phyloP scores from a whole-genome alignment of 1,140 invertebrate species.

The Nylanderia fulva region DNA sequence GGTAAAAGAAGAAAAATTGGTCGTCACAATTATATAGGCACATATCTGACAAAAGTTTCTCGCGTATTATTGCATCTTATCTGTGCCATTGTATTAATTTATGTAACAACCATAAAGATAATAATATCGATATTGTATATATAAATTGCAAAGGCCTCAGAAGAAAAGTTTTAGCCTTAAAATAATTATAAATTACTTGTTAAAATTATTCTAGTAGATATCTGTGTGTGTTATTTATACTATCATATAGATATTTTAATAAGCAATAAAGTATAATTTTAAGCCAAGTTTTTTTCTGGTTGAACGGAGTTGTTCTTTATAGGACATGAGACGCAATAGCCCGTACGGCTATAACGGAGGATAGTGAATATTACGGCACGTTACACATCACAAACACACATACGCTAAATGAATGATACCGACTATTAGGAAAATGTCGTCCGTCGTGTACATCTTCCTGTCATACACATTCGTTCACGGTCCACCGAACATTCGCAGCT shows the following conservation, averaged over 20 bases:
- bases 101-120: constrained; percentile 6
- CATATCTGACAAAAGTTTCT: constrained; percentile 6
- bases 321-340: neutral
- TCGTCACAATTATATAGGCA: constrained; percentile 24
- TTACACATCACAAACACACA: constrained; percentile 25
- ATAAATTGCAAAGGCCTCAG: neutral
- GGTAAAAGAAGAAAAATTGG: constrained; percentile 33
- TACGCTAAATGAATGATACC: constrained; percentile 32
- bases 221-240: too few relatives aligned
- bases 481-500: constrained; percentile 66
- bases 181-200: constrained; percentile 14
- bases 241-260: neutral
- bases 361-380: neutral
- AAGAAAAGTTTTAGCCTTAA: neutral
- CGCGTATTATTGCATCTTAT: neutral
- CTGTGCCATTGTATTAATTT: neutral
- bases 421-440: constrained; percentile 60
- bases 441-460: neutral
- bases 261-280: neutral
- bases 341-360: neutral
- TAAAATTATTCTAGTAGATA: neutral
- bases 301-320: neutral
- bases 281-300: neutral
- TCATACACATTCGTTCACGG: constrained; percentile 40
- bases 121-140: neutral